Base-by-base conservation (phyloP, 1,140 invertebrate species). In the Cotesia chilonis region DNA sequence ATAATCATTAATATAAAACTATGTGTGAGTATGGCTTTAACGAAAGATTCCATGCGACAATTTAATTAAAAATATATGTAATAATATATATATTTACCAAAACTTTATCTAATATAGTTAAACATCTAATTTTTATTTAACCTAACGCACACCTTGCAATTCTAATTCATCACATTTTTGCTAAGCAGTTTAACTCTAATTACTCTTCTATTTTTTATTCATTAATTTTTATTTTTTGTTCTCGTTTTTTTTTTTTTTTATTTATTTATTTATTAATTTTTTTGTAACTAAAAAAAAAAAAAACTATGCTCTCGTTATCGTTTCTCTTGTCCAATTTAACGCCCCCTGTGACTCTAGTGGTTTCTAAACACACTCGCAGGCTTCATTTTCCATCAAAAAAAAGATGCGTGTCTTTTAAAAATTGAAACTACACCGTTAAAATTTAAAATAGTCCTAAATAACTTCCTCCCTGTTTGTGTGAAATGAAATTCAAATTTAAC, bases 31-130 rank as follows among this genome's bases (percentile, higher is more conserved):
- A 78, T 65, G 71, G 38, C 66, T 74, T 74, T 68, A 82, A 83
- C 76, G 73, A 80, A 82, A 83, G 71, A 77, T 81, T 75, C 76
- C 83, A 84, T 84, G 82, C 83, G 80, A 79, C 78, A 79, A 77
- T 76, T 79, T 68, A 73, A 73, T 14, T 9, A 55, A 75, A 73
- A 78, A 41, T 77, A 79, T 47, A 47, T 47, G 10, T 47, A 10
- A 9, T 6, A 9, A 47, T 76, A 79, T 75, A 78, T 68, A 63
- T 67, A 77, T 77, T 74, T 71, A 75, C 70, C 77, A 79, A 76
- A 76, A 79, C 74, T 36, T 75, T 65, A 71, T 80, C 68, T 64
- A 73, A 75, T 59, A 28, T 37, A 70, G 69, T 71, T 77, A 79
- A 68, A 80, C 77, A 79, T 80, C 78, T 80, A 80, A 74, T 74